A percentile compares a stretch with the other conserved stretches of the same genome.
Evolutionary conservation across 2,113 vertebrate species (phyloP).

Genomic region (Anarrhichthys ocellatus): DNA sequence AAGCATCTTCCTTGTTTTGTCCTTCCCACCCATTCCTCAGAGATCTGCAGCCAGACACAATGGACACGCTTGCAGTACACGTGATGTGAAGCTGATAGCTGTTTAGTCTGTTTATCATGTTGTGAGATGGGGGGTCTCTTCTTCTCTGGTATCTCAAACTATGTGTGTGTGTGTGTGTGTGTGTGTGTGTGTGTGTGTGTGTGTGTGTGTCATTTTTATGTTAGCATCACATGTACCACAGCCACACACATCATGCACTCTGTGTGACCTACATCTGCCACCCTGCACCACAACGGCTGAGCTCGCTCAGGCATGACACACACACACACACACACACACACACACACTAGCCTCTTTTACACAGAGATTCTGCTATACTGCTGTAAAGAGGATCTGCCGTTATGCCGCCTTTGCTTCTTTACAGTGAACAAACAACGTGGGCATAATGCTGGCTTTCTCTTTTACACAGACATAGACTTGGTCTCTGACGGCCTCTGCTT

Average conservation of each 20-base stretch:
- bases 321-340: constrained; percentile 9
- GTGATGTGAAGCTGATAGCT: constrained; percentile 27
- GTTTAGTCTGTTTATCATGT: background rate
- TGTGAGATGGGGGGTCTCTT: background rate
- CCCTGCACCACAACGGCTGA: constrained; percentile 25
- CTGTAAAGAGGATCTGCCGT: too few species aligned
- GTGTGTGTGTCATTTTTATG: background rate
- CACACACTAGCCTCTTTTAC: background rate
- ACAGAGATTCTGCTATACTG: too few species aligned
- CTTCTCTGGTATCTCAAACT: background rate
- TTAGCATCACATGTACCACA: constrained; percentile 6
- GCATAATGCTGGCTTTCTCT: too few species aligned
- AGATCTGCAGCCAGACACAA: constrained; percentile 63
- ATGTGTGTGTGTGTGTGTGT: background rate
- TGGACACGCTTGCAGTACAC: constrained; percentile 37
- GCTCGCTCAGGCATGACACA: constrained; percentile 20
- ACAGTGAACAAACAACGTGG: too few species aligned
- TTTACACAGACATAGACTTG: background rate
- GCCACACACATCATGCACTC: constrained; percentile 23
- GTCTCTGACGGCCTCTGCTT: too few species aligned
- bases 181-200: constrained; percentile 4
- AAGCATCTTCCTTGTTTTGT: constrained; percentile 45
- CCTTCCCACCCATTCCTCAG: constrained; percentile 57
- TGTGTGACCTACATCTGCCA: constrained; percentile 65
- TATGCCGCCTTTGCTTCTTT: too few species aligned